phyloP scores from a whole-genome alignment of 1,140 invertebrate species.

The Physella acuta region DNA sequence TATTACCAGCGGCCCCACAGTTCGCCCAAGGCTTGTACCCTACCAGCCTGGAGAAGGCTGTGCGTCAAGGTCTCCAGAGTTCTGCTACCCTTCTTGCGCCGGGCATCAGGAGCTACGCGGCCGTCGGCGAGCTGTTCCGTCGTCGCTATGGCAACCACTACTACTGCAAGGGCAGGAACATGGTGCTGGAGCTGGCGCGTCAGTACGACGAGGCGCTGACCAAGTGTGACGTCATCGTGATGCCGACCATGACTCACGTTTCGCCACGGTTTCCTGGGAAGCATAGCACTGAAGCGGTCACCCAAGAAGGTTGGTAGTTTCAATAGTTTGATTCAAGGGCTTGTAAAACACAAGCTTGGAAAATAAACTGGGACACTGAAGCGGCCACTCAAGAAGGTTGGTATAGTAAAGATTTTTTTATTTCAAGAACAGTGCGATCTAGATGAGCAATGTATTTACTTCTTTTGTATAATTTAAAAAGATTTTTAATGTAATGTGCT shows the following conservation, averaged over 20 bases:
- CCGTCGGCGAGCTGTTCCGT: slow-evolving; percentile 28
- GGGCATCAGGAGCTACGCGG: slow-evolving; percentile 19
- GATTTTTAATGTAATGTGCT: too few relatives aligned
- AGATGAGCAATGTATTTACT: too few relatives aligned
- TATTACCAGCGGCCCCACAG: slow-evolving; percentile 12
- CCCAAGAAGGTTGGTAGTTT: neutral
- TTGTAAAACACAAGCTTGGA: too few relatives aligned
- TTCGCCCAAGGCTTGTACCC: slow-evolving; percentile 24
- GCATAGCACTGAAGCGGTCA: neutral
- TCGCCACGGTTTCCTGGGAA: slow-evolving; percentile 29
- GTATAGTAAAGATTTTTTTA: too few relatives aligned
- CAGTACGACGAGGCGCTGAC: slow-evolving; percentile 37
- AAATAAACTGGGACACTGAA: too few relatives aligned
- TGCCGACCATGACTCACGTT: slow-evolving; percentile 42
- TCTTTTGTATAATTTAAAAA: too few relatives aligned
- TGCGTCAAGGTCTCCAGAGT: slow-evolving; percentile 12
- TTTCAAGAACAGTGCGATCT: too few relatives aligned
- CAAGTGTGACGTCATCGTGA: slow-evolving; percentile 42
- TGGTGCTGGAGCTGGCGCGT: slow-evolving; percentile 27
- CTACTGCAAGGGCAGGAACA: slow-evolving; percentile 37
- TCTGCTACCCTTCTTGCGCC: slow-evolving; percentile 22
- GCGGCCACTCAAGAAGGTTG: too few relatives aligned
- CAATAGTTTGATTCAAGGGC: too few relatives aligned
- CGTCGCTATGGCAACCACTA: slow-evolving; percentile 36
- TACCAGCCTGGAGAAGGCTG: slow-evolving; percentile 28